These are phyloP conservation scores for Oceanodroma leucorhoa DNA, from an alignment of 2,797 vertebrate genomes.

Conservation along the genomic window DNA sequence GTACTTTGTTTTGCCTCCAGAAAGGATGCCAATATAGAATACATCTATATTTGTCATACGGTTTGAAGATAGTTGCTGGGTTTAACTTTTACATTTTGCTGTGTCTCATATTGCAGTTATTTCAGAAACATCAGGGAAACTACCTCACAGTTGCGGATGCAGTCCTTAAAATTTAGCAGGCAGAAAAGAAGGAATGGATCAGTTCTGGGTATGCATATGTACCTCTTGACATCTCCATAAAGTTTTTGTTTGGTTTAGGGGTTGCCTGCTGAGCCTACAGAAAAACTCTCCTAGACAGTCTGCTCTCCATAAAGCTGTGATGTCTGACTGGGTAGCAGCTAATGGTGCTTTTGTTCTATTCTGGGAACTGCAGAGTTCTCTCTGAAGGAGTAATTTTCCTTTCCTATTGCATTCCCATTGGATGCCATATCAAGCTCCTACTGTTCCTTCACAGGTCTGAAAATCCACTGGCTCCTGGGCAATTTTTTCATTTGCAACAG, in stretches of 20 bases:
- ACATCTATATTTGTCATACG: background rate
- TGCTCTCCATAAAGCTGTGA: background rate
- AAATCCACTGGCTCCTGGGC: background rate
- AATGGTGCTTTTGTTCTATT: background rate
- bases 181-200: background rate
- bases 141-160: background rate
- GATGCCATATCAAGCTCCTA: background rate
- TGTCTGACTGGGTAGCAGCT: background rate
- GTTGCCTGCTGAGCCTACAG: background rate
- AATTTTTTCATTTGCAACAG: background rate
- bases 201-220: background rate
- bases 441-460: background rate
- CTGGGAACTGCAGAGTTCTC: background rate
- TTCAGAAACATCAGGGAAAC: background rate
- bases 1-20: background rate
- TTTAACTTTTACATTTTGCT: background rate
- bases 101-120: background rate
- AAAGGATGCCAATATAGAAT: background rate
- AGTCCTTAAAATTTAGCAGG: background rate
- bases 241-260: background rate
- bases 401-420: background rate
- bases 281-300: background rate
- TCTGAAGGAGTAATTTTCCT: slow-evolving; percentile 7
- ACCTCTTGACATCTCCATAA: background rate
- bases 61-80: background rate